Base-by-base conservation (phyloP, 2,888 invertebrate genomes). In the Morpho achilles region DNA sequence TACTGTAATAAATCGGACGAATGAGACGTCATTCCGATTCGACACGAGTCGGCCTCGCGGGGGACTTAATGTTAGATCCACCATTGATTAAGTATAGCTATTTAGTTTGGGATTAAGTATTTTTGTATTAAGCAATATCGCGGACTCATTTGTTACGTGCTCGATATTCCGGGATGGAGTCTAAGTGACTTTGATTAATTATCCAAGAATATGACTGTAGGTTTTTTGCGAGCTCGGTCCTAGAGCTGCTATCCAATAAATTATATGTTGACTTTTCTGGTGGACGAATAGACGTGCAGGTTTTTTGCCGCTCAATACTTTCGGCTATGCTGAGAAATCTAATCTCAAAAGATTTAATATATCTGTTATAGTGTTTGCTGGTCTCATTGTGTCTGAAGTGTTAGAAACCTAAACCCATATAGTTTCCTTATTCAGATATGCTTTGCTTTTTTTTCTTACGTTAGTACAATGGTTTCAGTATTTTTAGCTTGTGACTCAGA, bases 1-100 rank as follows among this genome's bases (percentile, higher is more conserved):
- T 74, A 68, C 70, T 69, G 76, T 73, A 80, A 85, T 84, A 87
- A 85, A 86, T 85, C 79, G 84, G 77, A 82, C 74, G 84, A 87
- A 87, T 87, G 88, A 89, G 88, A 86, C 83, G 87, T 89, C 88
- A 85, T 77, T 75, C 72, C 77, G 79, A 89, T 89, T 89, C 85
- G 88, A 79, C 79, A 84, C 88, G 88, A 77, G 76, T 80, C 77
- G 79, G 73, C 69, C 64, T 75, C 76, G 77, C 74, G 82, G 82
- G 84, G 84, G 80, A 79, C 71, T 77, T 77, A 76, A 79, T 81
- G 80, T 79, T 71, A 73, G 79, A 80, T 77, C 73, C 79, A 71
- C 68, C 76, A 77, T 84, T 87, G 86, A 87, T 87, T 84, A 83
- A 87, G 82, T 84, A 79, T 76, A 76, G 76, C 82, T 82, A 83